Evolutionary conservation across 2,113 vertebrate genomes (phyloP).

Genomic region (Acrocephalus kingi): DNA sequence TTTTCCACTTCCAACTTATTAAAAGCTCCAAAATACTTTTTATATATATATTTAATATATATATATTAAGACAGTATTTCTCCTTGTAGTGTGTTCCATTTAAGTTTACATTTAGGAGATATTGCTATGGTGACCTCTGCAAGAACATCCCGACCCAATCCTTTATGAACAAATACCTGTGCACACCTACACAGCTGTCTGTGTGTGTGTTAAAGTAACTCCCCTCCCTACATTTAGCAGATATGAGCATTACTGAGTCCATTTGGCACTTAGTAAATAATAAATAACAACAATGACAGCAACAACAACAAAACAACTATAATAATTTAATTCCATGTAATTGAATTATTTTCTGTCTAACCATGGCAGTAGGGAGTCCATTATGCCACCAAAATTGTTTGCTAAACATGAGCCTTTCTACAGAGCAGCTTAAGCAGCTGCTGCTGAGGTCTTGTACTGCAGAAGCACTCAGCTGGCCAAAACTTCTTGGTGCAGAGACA

Average conservation of each 20-base stretch:
- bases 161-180: neutral
- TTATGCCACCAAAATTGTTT: slow-evolving; percentile 34
- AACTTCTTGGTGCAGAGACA: slow-evolving; percentile 35
- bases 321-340: slow-evolving; percentile 18
- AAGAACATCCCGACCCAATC: neutral
- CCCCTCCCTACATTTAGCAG: neutral
- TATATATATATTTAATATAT: neutral
- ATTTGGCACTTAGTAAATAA: neutral
- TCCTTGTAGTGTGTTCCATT: neutral
- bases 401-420: slow-evolving; percentile 9
- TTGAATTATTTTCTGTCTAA: slow-evolving; percentile 20
- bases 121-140: neutral
- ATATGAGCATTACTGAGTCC: neutral
- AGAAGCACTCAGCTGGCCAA: neutral
- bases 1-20: neutral
- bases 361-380: neutral
- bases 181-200: neutral
- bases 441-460: slow-evolving; percentile 16
- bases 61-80: neutral
- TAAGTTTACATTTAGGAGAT: neutral
- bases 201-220: neutral
- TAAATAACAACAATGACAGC: neutral
- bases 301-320: neutral
- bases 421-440: neutral
- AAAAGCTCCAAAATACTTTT: neutral